A percentile compares a stretch with the other conserved stretches of the same genome.
Conservation (phyloP, 2,113 vertebrate species). For the Pampusana beccarii region DNA sequence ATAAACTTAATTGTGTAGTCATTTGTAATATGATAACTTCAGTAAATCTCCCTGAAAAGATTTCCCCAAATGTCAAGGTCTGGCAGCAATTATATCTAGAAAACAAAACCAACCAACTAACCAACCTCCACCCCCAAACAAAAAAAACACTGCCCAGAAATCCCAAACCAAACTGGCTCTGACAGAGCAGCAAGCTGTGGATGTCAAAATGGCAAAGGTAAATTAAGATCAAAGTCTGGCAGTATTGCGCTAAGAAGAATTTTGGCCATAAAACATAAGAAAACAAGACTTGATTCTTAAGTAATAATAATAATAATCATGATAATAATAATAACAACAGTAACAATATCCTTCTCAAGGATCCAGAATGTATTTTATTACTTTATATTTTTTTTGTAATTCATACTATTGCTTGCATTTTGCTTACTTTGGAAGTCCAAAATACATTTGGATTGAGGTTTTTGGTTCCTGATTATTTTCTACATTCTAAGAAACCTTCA, state of each 20-base stretch:
- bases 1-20: neutral
- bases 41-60: neutral
- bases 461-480: neutral
- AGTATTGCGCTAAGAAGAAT: neutral
- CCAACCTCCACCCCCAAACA: fast-evolving
- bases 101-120: neutral
- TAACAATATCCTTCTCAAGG: neutral
- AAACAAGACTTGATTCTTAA: fast-evolving
- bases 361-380: neutral
- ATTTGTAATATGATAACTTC: neutral
- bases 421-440: neutral
- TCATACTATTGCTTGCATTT: neutral
- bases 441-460: fast-evolving
- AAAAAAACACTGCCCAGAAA: neutral
- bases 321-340: neutral
- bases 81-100: neutral
- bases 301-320: neutral
- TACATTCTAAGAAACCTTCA: neutral
- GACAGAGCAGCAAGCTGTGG: neutral
- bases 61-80: neutral
- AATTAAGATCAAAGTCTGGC: neutral
- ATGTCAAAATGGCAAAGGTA: neutral
- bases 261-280: neutral
- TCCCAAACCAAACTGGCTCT: neutral
- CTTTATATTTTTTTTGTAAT: neutral